Evolutionary conservation across 2,113 vertebrate species (phyloP), one percentile per base, ranked within the genome.

Genomic region (Semnornis frantzii): DNA sequence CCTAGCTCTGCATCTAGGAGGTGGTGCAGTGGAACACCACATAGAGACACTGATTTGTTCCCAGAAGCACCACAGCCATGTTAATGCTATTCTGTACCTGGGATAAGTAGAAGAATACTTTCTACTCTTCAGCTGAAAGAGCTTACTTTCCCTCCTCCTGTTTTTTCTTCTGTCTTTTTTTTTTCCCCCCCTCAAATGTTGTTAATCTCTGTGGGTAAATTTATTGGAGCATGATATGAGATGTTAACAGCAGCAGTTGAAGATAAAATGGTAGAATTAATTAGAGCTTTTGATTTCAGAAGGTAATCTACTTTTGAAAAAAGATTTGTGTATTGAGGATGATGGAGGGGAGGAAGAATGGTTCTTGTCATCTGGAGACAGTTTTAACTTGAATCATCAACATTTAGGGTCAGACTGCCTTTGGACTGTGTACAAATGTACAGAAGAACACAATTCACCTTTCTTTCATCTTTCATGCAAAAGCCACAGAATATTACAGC

Each of bases 181-280:
- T 15, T 48, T 18, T 48, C 20, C 30, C 54, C 7, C 55, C 54
- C 18, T 2, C 25, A 30, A 76, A 87, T 21, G 19, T 17, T 94
- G 78, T 85, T 93, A 94, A 94, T 92, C 91, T 96, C 94, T 89
- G 75, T 94, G 82, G 94, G 77, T 92, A 96, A 95, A 90, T 90
- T 96, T 94, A 96, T 79, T 96, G 89, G 95, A 94, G 95, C 91
- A 89, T 96, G 94, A 95, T 94, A 95, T 64, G 75, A 96, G 92
- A 95, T 87, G 82, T 95, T 95, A 95, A 87, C 78, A 57, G 64
- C 0, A 60, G 64, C 92, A 80, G 64, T 87, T 96, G 68, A 64
- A 94, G 82, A 94, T 34, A 82, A 96, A 96, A 94, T 52, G 16
- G 68, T 91, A 94, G 85, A 94, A 95, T 93, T 96, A 95, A 95